Base-by-base conservation (phyloP, 2,113 vertebrate genomes). In the Polypterus senegalus region DNA sequence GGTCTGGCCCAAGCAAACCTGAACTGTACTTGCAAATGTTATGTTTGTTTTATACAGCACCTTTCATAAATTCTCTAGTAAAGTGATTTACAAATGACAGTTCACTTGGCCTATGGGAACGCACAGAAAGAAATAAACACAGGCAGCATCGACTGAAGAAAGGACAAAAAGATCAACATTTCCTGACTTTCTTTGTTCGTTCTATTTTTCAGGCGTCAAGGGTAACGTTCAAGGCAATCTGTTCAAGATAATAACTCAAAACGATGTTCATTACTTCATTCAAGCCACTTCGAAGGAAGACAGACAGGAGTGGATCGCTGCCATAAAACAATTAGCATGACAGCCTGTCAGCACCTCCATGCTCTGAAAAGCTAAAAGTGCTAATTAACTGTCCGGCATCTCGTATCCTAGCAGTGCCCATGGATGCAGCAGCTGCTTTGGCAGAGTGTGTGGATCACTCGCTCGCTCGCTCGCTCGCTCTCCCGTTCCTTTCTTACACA, bases 231-330 rank as follows among this genome's bases (percentile, higher is more conserved):
- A 98, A 69, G 95, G 94, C 63, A 97, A 97, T 67, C 82, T 98
- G 62, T 95, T 98, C 73, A 94, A 97, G 80, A 93, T 98, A 79
- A 98, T 98, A 73, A 97, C 95, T 7, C 90, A 90, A 71, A 79
- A 82, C 5, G 87, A 98, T 70, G 80, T 70, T 46, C 90, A 81
- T 70, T 98, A 96, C 76, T 98, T 91, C 63, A 93, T 98, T 65
- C 93, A 98, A 82, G 91, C 94, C 47, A 91, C 93, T 61, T 91
- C 82, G 65, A 82, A 85, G 48, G 76, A 86, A 71, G 88, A 96
- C 69, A 83, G 92, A 80, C 79, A 80, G 60, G 84, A 91, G 58
- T 97, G 95, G 95, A 91, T 98, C 46, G 85, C 92, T 56, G 90
- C 92, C 8, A 93, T 97, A 71, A 90, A 91, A 72, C 70, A 77